Evolutionary conservation across 2,888 invertebrate genomes (phyloP).

Genomic region (Abrostola tripartita): DNA sequence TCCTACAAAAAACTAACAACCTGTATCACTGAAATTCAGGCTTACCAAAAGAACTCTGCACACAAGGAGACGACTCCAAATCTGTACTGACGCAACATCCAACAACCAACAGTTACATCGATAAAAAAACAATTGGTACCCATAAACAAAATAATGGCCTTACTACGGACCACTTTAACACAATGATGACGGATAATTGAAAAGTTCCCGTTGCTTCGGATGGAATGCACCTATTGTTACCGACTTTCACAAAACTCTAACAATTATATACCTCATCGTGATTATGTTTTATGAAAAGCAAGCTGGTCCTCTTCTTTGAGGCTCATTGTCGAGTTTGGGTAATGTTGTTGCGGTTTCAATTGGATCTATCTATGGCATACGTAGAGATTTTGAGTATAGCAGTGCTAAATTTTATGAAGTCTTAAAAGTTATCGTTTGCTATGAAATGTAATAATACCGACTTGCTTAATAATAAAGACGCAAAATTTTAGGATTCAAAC

Average conservation of each 20-base stretch:
- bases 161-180: conserved; percentile 52
- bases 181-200: conserved; percentile 57
- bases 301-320: conserved; percentile 16
- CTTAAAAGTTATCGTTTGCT: no score
- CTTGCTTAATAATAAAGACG: no score
- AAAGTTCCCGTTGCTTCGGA: conserved; percentile 44
- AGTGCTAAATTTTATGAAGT: no score
- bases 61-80: no score
- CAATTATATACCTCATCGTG: conserved; percentile 58
- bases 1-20: no score
- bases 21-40: no score
- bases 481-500: no score
- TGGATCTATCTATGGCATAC: no score
- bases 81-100: conserved; percentile 13
- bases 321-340: not conserved
- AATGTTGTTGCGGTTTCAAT: no score
- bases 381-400: no score
- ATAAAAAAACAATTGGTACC: conserved; percentile 42
- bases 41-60: no score
- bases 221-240: conserved; percentile 55
- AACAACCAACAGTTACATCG: conserved; percentile 2
- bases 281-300: conserved; percentile 44
- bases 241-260: conserved; percentile 53
- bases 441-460: no score
- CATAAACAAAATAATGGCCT: conserved; percentile 51